A percentile compares a stretch with the other conserved stretches of the same genome.
Conservation (phyloP, 2,113 vertebrate species). For the Dicrurus megarhynchus region DNA sequence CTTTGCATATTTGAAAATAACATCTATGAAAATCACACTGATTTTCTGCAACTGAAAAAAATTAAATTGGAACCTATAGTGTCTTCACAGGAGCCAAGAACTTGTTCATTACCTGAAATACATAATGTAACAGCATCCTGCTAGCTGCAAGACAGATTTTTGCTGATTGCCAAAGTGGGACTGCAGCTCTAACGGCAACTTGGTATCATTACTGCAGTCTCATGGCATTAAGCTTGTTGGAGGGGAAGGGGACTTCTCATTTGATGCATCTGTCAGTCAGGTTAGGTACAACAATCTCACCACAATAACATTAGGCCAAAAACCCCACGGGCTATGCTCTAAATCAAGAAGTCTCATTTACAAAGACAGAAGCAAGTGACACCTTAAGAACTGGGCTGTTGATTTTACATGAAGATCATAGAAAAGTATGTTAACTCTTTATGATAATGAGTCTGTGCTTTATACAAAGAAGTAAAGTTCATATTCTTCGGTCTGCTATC, state of each 20-base stretch:
- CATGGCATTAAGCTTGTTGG: background rate
- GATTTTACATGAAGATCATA: background rate
- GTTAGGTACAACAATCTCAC: background rate
- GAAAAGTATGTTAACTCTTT: background rate
- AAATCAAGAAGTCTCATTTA: background rate
- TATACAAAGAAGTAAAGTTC: background rate
- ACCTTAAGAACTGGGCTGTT: background rate
- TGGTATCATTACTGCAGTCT: fast-evolving
- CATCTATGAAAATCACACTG: background rate
- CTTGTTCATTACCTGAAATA: background rate
- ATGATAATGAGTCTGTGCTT: background rate
- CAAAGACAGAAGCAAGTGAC: background rate
- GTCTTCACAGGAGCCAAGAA: background rate
- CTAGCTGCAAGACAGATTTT: background rate
- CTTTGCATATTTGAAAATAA: background rate
- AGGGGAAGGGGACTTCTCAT: background rate
- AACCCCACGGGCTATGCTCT: background rate
- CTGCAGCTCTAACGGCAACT: background rate
- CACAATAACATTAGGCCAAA: background rate
- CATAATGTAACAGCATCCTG: background rate
- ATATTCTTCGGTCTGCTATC: background rate
- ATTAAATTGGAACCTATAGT: background rate
- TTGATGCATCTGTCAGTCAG: background rate
- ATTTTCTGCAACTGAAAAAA: background rate
- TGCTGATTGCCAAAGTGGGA: background rate